Conservation (phyloP, 2,888 invertebrate species). For the Halictus ligatus region DNA sequence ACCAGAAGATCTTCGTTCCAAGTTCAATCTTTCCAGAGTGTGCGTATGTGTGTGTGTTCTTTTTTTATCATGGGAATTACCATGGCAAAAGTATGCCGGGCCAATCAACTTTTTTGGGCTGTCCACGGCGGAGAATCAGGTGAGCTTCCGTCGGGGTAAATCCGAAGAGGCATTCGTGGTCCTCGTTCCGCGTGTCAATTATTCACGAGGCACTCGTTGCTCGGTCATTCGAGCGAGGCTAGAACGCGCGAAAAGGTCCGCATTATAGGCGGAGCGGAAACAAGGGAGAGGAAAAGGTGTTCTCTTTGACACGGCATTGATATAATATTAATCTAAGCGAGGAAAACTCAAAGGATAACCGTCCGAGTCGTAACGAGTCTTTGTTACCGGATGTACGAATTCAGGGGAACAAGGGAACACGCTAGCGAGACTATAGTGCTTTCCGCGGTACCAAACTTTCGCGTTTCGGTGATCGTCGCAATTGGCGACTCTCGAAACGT, state of each 20-base stretch:
- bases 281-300: conserved; percentile 58
- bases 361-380: conserved; percentile 62
- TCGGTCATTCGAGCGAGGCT: conserved; percentile 59
- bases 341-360: conserved; percentile 77
- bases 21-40: neutral
- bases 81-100: conserved; percentile 3
- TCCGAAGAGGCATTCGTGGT: conserved; percentile 42
- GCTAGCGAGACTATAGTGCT: neutral
- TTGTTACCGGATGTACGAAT: conserved; percentile 58
- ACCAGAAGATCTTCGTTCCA: neutral
- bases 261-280: conserved; percentile 47
- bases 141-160: conserved; percentile 24
- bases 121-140: neutral
- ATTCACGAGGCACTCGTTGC: conserved; percentile 61
- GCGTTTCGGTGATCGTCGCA: neutral
- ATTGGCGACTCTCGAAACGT: neutral
- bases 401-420: conserved; percentile 35
- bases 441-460: neutral
- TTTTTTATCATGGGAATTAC: neutral
- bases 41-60: neutral
- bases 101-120: conserved; percentile 3
- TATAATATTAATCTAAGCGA: conserved; percentile 78
- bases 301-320: conserved; percentile 77
- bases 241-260: conserved; percentile 62
- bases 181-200: conserved; percentile 56